phyloP scores from a whole-genome alignment of 2,888 invertebrate genomes.

The Monoplex corrugatus region DNA sequence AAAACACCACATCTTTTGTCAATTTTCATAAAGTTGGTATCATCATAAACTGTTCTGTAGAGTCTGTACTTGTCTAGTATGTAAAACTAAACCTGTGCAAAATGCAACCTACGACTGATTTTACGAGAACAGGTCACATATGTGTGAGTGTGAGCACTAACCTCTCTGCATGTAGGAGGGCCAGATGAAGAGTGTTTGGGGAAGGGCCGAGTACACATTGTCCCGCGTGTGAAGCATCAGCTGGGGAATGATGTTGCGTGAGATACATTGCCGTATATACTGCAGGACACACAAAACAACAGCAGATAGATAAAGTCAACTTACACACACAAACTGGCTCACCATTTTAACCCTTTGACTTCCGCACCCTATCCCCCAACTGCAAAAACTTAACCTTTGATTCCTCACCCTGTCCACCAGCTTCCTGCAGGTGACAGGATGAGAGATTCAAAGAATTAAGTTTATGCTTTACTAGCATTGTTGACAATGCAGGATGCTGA shows the following conservation, averaged over 20 bases:
- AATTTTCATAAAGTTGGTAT: not conserved
- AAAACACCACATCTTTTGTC: no score
- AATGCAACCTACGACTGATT: not conserved
- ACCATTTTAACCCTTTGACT: no score
- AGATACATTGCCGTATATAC: slow-evolving; percentile 83
- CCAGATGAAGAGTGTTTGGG: slow-evolving; percentile 80
- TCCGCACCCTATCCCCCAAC: no score
- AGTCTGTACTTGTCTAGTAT: no score
- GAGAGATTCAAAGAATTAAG: no score
- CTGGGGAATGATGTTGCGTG: slow-evolving; percentile 82
- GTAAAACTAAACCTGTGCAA: no score
- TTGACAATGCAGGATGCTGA: no score
- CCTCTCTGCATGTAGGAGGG: slow-evolving; percentile 81
- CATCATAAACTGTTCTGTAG: not conserved
- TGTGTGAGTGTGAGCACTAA: slow-evolving; percentile 57
- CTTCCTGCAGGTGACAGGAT: no score
- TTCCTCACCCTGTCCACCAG: no score
- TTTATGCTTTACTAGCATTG: no score
- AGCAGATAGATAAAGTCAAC: not conserved
- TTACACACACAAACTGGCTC: not conserved
- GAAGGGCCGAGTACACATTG: slow-evolving; percentile 81
- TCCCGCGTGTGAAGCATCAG: slow-evolving; percentile 82
- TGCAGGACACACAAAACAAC: slow-evolving; percentile 65
- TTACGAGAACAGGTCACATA: no score
- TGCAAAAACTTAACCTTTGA: no score